phyloP scores from a whole-genome alignment of 2,797 vertebrate species.

The Falco novaeseelandiae region DNA sequence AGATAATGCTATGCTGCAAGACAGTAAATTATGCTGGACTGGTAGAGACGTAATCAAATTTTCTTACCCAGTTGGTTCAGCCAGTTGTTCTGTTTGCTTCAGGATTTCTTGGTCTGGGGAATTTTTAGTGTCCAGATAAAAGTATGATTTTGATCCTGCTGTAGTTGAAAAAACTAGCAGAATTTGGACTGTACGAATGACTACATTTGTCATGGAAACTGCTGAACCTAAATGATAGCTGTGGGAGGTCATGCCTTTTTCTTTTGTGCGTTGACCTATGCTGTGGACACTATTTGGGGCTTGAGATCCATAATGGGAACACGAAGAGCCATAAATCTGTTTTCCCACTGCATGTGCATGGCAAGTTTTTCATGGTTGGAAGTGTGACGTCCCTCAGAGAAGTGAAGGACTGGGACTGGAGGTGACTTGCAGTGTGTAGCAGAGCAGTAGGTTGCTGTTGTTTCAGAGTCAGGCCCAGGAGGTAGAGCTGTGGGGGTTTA shows the following conservation, averaged over 20 bases:
- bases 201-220: conserved; percentile 39
- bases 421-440: not conserved
- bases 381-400: not conserved
- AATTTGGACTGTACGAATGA: conserved; percentile 21
- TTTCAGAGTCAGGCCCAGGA: not conserved
- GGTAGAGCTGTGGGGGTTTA: not conserved
- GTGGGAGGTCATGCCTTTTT: not conserved
- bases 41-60: conserved; percentile 33
- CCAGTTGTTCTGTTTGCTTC: not conserved
- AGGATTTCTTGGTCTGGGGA: conserved; percentile 33
- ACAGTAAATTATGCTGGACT: not conserved
- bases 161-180: conserved; percentile 6
- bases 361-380: not conserved
- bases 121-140: conserved; percentile 43
- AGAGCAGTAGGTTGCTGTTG: not conserved
- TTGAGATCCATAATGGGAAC: conserved; percentile 10
- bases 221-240: not conserved
- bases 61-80: conserved; percentile 1
- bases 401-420: not conserved
- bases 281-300: conserved; percentile 1
- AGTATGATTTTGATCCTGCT: conserved; percentile 31
- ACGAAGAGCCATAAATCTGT: not conserved
- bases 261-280: not conserved
- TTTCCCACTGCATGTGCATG: not conserved
- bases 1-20: not conserved